A percentile compares a stretch with the other conserved stretches of the same genome.
Conservation (phyloP, 2,797 vertebrate species). For the Periophthalmus magnuspinnatus region DNA sequence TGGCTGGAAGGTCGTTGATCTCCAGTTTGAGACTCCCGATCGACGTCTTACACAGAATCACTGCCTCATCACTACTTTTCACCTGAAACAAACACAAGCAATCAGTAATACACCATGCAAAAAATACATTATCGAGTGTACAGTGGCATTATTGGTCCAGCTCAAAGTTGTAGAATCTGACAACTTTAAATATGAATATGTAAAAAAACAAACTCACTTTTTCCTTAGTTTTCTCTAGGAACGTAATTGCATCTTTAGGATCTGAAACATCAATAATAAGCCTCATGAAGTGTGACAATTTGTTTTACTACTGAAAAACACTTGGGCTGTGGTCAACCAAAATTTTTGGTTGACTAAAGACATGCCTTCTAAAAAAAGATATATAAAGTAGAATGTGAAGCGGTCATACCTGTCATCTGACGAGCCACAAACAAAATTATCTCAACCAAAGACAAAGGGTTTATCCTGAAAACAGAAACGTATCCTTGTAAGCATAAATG, state of each 20-base stretch:
- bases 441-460: constrained; percentile 94
- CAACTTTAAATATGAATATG: background rate
- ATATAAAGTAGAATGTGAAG: background rate
- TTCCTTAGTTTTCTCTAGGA: constrained; percentile 95
- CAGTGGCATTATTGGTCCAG: background rate
- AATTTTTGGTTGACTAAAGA: no score
- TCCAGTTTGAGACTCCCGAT: constrained; percentile 93
- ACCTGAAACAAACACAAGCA: constrained; percentile 75
- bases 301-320: no score
- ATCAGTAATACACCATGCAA: background rate
- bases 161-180: no score
- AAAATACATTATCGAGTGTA: background rate
- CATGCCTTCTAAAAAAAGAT: no score
- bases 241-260: constrained; percentile 89
- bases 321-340: no score
- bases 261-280: constrained; percentile 72
- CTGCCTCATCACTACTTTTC: constrained; percentile 91
- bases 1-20: constrained; percentile 91
- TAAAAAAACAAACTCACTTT: constrained; percentile 76
- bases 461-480: constrained; percentile 81
- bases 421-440: constrained; percentile 92
- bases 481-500: background rate
- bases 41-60: constrained; percentile 93
- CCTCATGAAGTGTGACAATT: background rate
- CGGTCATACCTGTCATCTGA: constrained; percentile 87